Base-by-base conservation (phyloP, 2,113 vertebrate genomes). In the Fukomys damarensis region DNA sequence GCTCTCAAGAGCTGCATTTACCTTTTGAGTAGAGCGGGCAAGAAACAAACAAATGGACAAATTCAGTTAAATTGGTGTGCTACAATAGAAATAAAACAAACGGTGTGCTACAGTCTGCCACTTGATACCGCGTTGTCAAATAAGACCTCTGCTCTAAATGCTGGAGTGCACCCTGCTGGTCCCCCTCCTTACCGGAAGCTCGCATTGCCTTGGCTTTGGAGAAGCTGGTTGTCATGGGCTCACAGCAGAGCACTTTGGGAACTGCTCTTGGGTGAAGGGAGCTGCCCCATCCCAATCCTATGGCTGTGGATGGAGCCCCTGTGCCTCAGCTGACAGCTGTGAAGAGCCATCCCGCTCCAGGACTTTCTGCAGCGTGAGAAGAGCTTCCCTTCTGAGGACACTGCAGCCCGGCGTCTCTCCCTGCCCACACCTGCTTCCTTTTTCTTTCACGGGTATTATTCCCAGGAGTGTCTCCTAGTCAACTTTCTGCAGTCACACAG, bases 41-140 rank as follows among this genome's bases (percentile, higher is more conserved):
- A 68, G 32, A 54, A 82, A 88, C 88, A 8, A 83, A 70, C 22
- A 87, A 92, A 87, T 76, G 2, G 4, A 35, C 10, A 80, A 76
- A 61, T 82, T 65, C 65, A 70, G n/a, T 94, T 90, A 61, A 90
- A 89, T n/a, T 20, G 1, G 6, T 72, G 10, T 56, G 35, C 92
- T 24, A 65, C 8, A 63, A 63, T 16, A 68, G 24, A 82, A 83
- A 56, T 81, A 17, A 92, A 94, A 38, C 43, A 38, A 76, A 59
- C 20, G 58, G 22, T 1, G 19, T 41, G 0, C 17, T 58, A 9
- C 32, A 13, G 43, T 35, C 30, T 70, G 49, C 38, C 58, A 6
- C 54, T 17, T 56, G 35, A 4, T 58, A 19, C 0, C 54, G 22
- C 2, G 0, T 56, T n/a, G 12, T 49, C 22, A 66, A 83, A 38